Evolutionary conservation across 2,888 invertebrate species (phyloP), one percentile per base, ranked within the genome.

Genomic region (Hedychridium roseum): DNA sequence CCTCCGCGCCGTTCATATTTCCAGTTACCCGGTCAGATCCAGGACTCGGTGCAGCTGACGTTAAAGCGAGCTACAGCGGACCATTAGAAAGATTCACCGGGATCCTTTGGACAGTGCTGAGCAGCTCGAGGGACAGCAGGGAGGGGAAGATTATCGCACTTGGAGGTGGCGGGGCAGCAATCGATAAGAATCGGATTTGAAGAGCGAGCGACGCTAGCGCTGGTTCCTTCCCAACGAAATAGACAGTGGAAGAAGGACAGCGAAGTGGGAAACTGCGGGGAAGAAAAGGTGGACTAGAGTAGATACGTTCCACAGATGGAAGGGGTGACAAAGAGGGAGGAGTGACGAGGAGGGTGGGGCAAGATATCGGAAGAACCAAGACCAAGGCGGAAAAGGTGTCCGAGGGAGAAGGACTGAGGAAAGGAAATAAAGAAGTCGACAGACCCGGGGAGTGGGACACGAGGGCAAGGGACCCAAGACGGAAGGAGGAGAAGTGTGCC

Each of bases 161-260:
- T 46, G 49, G 37, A 50, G 46, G 49, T 51, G 42, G 46, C 37
- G 46, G 49, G 50, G 44, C 40, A 44, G 34, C 43, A 49, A 61
- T 58, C 61, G 57, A 60, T 64, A 58, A 61, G 54, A 51, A 65
- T 63, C 52, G 46, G 54, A 49, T 42, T 31, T 27, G 37, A 28
- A n/a, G 47, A 21, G 23, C 41, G 44, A 31, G 15, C 26, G 38
- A n/a, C 35, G 43, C 26, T 28, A n/a, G 37, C 16, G 6, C 16
- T 6, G 23, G 21, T 4, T 6, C 6, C 11, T n/a, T 23, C n/a
- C n/a, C n/a, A n/a, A n/a, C n/a, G n/a, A n/a, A n/a, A n/a, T n/a
- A n/a, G n/a, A n/a, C n/a, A n/a, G n/a, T n/a, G n/a, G n/a, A n/a
- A n/a, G n/a, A n/a, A n/a, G n/a, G n/a, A n/a, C n/a, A n/a, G n/a